These are phyloP conservation scores for Bolborhynchus lineola DNA, from an alignment of 2,113 vertebrate species.

Conservation along the genomic window DNA sequence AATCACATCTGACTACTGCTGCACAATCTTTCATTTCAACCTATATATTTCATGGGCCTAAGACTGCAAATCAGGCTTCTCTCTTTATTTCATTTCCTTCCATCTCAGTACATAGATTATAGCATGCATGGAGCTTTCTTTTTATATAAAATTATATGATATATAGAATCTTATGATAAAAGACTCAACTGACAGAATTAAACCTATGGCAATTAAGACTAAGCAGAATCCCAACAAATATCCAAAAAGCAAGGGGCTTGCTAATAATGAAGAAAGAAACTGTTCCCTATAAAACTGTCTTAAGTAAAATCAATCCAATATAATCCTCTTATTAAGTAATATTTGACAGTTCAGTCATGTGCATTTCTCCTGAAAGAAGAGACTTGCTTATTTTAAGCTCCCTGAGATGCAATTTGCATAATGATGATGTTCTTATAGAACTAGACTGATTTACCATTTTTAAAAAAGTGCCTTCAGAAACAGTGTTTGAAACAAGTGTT, in stretches of 20 bases:
- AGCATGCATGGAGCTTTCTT: not conserved
- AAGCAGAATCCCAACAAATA: not conserved
- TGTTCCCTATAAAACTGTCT: not conserved
- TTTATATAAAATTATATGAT: not conserved
- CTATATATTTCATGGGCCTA: not conserved
- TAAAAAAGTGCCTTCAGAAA: not conserved
- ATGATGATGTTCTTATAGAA: not conserved
- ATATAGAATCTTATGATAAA: not conserved
- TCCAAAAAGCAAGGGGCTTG: not conserved
- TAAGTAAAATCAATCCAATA: constrained; percentile 24
- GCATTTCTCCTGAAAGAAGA: not conserved
- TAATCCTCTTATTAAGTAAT: constrained; percentile 51
- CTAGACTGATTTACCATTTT: not conserved
- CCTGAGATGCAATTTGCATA: not conserved
- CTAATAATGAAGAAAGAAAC: not conserved
- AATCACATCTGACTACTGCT: not conserved
- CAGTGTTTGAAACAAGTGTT: not conserved
- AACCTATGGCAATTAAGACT: constrained; percentile 23
- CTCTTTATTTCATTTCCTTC: not conserved
- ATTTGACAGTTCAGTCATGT: constrained; percentile 32
- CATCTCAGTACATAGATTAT: not conserved
- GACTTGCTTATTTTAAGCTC: constrained; percentile 35
- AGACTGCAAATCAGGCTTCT: not conserved
- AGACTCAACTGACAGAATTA: not conserved
- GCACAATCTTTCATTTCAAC: not conserved